Evolutionary conservation across 2,797 vertebrate genomes (phyloP), one percentile per base, ranked within the genome.

Genomic region (Muscicapa striata): DNA sequence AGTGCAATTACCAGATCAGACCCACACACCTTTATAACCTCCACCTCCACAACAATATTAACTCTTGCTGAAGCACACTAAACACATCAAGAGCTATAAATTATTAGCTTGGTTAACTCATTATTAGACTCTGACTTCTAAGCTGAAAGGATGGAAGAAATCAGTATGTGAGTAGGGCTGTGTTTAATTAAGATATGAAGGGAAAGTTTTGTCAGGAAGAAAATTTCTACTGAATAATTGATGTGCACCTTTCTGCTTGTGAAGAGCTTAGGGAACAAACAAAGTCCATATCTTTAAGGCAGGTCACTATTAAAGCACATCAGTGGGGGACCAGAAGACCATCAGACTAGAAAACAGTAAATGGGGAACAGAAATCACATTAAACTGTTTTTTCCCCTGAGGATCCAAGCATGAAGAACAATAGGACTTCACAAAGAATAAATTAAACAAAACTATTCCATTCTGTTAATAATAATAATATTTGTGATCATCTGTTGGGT

Each of bases 151-250:
- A 38, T 72, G 8, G 45, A 73, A 78, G 21, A 89, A 75, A 70
- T 75, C 54, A 52, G 22, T 14, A 5, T 4, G 23, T 43, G 66
- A 24, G 30, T 21, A 63, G 15, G 13, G 59, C 41, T 66, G 21
- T 51, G 67, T 63, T 67, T 27, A 36, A 48, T 57, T 83, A n/a
- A 81, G 54, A 26, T 49, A 79, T 30, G 63, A 81, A 78, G 55
- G 45, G 34, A 61, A 91, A 89, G 32, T 11, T 87, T 72, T 67
- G 13, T 76, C 64, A 82, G n/a, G 48, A n/a, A 87, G 58, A 82
- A 84, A 72, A 62, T 62, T 73, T 62, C 62, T 64, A 5, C 59
- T 89, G 73, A 92, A 93, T 93, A 94, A 94, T 76, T 93, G 38
- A 91, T 76, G 20, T 32, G 27, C 27, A 62, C 48, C 70, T 75